Base-by-base conservation (phyloP, 2,888 invertebrate species). In the Ptycholaimellus sp. region DNA sequence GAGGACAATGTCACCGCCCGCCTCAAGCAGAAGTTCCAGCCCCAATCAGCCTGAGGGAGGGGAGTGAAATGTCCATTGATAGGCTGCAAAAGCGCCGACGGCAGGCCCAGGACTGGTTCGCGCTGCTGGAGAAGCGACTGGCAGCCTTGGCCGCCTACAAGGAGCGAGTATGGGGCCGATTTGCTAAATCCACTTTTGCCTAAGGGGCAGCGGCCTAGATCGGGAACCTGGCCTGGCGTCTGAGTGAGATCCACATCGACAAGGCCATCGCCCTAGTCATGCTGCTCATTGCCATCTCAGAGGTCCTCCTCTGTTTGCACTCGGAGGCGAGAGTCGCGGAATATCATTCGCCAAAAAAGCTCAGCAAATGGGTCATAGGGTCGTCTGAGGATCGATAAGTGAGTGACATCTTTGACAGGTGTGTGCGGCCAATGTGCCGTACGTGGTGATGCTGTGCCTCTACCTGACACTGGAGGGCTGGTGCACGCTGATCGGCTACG, bases 401-500 rank as follows among this genome's bases (percentile, higher is more conserved):
- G 31, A 13, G 25, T 29, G 30, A 20, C 5, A 25, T 33, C 14
- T 22, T 7, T 38, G 36, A 34, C 30, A 39, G 39, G 36, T 37
- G 14, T 30, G 36, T 21, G 31, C 29, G 3, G 3, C 30, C 3
- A 28, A 39, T 21, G 16, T 39, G 6, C 41, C 41, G 4, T 39
- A 36, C 29, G 19, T 36, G 5, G 17, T 39, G n/a, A 18, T 21
- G 23, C 22, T 39, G 7, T 21, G 29, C 17, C 3, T 41, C 13
- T 23, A 18, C 17, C 25, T 41, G 2, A 19, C 41, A 11, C 21
- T 31, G 3, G 32, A 35, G 18, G 19, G 18, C n/a, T 19, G 23
- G 11, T 4, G 18, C 11, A 18, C 6, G n/a, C 17, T 36, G 4
- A 18, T 35, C 13, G 29, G 36, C 39, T 74, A 79, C 37, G 74